Base-by-base conservation (phyloP, 2,797 vertebrate species). In the Periophthalmus magnuspinnatus region DNA sequence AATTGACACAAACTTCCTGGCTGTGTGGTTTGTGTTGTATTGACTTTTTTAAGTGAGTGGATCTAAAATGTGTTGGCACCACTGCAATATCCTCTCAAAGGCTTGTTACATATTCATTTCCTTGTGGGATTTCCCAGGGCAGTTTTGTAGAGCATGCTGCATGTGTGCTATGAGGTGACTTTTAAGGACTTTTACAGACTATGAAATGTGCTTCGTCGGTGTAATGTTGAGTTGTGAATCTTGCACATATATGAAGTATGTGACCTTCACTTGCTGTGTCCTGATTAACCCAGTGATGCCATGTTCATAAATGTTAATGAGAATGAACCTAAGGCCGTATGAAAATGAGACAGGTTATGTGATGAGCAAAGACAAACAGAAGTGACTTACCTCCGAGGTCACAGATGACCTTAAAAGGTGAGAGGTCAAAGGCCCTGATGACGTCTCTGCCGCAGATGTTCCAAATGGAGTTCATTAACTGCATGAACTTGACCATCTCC, bases 391-490 rank as follows among this genome's bases (percentile, higher is more conserved):
- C 95, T 60, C 94, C 95, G 1, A 96, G 86, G 82, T 96, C 95
- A n/a, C 88, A 96, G 72, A 96, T 82, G 47, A 72, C 36, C 0
- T 69, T 93, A 84, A 95, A 96, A 16, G 82, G 45, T 0, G 91
- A 93, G 41, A 96, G 89, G 76, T 95, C 91, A 21, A 95, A 96
- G 41, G 93, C 93, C 0, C 79, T 71, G 74, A 96, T 71, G 76
- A 95, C 92, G 1, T 91, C 84, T 69, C 79, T 88, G 1, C 95
- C 95, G n/a, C 93, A 93, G 70, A 96, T 86, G 68, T 93, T 93
- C 96, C 96, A 97, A 58, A 94, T 76, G 0, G 94, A 95, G 87
- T 95, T 94, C 92, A 96, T 94, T 4, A 93, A 88, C 32, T 89
- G 87, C 94, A 96, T 93, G 74, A 97, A 97, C 74, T 71, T 93